Evolutionary conservation across 2,797 vertebrate species (phyloP), one percentile per base, ranked within the genome.

Genomic region (Megaceryle alcyon): DNA sequence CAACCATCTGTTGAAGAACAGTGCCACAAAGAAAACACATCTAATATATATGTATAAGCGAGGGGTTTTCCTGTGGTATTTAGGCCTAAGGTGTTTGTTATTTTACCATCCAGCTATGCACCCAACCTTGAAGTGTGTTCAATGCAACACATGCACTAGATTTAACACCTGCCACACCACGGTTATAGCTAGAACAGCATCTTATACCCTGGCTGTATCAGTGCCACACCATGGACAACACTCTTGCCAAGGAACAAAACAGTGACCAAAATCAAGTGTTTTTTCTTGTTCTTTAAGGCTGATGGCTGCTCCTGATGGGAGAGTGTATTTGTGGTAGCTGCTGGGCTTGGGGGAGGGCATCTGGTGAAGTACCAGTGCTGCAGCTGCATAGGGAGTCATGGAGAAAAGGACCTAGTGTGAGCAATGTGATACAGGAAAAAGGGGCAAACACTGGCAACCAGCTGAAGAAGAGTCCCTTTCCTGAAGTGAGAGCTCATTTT

Each of bases 21-120:
- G 53, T 88, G 68, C 80, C 71, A 82, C 7, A 11, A 90, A 69
- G 69, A 96, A 94, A 94, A 88, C 35, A 49, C 80, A 82, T 60
- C 84, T 91, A 88, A 91, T 84, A 70, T 3, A 73, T 57, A 77
- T 43, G 51, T n/a, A 48, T 65, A 90, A 90, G 73, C 31, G 60
- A 94, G 95, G 94, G 88, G 60, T 39, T 97, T 95, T 96, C 92
- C 94, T 96, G 83, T 80, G 91, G 77, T 96, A 93, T 96, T 91
- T 94, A 86, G 80, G 95, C 77, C 91, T 80, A 84, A 96, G 90
- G 94, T 96, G 75, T 77, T 94, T 86, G 72, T 14, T 29, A 12
- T 73, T 96, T 92, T 88, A 80, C 60, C 44, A 92, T 64, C 70
- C 69, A 96, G 85, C 54, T 78, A 88, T 12, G 75, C 78, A 86